Evolutionary conservation across 2,888 invertebrate genomes (phyloP).

Genomic region (Leptura quadrifasciata): DNA sequence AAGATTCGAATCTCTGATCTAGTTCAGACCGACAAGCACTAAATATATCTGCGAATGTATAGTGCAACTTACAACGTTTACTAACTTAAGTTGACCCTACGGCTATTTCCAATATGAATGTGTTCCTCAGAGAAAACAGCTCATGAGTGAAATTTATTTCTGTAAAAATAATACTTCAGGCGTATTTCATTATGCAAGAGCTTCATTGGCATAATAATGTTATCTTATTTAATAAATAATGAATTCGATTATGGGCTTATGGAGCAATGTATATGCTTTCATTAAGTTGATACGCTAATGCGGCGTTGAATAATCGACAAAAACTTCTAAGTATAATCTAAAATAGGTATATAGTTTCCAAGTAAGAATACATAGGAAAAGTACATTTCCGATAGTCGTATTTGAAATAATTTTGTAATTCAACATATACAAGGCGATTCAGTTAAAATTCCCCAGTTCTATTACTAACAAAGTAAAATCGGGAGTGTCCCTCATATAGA

Average conservation of each 20-base stretch:
- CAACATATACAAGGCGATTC: too few species aligned
- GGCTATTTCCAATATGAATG: constrained; percentile 21
- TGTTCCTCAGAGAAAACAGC: constrained; percentile 26
- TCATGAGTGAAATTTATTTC: constrained; percentile 44
- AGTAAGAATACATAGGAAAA: not conserved
- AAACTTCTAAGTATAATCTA: constrained; percentile 12
- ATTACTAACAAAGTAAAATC: too few species aligned
- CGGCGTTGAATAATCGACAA: not conserved
- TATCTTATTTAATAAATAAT: constrained; percentile 40
- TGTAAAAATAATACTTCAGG: constrained; percentile 40
- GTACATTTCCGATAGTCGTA: not conserved
- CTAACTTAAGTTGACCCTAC: not conserved
- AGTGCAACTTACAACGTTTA: constrained; percentile 13
- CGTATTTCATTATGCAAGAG: constrained; percentile 46
- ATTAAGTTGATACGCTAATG: constrained; percentile 3
- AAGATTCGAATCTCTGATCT: constrained; percentile 8
- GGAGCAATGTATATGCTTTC: constrained; percentile 22
- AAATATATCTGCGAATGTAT: constrained; percentile 16
- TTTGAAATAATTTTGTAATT: too few species aligned
- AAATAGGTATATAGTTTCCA: not conserved
- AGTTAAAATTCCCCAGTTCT: too few species aligned
- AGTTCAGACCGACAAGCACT: not conserved
- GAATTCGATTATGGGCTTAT: constrained; percentile 30
- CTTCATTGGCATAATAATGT: constrained; percentile 40
- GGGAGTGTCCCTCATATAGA: too few species aligned